Evolutionary conservation across 1,140 invertebrate species (phyloP).

Genomic region (Musca domestica): DNA sequence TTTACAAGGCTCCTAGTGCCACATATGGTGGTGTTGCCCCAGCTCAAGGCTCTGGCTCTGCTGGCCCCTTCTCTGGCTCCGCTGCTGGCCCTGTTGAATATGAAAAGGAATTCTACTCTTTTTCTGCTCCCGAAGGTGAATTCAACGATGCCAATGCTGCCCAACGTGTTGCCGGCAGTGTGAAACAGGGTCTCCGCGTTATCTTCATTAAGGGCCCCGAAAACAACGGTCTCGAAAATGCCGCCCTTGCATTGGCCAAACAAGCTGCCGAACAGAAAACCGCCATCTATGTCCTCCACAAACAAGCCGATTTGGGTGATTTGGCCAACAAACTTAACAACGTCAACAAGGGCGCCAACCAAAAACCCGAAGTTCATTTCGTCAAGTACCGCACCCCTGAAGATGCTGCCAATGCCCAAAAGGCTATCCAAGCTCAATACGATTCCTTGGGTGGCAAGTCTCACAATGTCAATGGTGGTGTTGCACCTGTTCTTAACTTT

Average conservation of each 20-base stretch:
- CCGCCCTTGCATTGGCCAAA: slow-evolving; percentile 40
- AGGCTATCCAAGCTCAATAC: slow-evolving; percentile 39
- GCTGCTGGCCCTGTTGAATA: slow-evolving; percentile 24
- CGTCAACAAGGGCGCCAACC: slow-evolving; percentile 35
- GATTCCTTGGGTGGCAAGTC: slow-evolving; percentile 36
- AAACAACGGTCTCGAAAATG: slow-evolving; percentile 40
- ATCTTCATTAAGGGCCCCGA: slow-evolving; percentile 48
- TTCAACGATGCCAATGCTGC: slow-evolving; percentile 36
- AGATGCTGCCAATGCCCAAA: slow-evolving; percentile 42
- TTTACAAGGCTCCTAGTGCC: background rate
- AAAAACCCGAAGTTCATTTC: slow-evolving; percentile 46
- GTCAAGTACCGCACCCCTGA: slow-evolving; percentile 43
- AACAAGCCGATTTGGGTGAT: slow-evolving; percentile 41
- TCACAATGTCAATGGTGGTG: slow-evolving; percentile 37
- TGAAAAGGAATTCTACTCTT: slow-evolving; percentile 44
- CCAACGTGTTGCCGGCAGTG: slow-evolving; percentile 28
- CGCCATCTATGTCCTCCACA: slow-evolving; percentile 44
- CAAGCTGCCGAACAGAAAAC: slow-evolving; percentile 41
- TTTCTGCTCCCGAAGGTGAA: slow-evolving; percentile 38
- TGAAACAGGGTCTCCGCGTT: slow-evolving; percentile 42
- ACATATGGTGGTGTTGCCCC: background rate
- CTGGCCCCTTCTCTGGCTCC: background rate
- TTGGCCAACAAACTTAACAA: slow-evolving; percentile 37
- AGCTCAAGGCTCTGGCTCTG: background rate
- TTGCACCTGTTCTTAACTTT: slow-evolving; percentile 40